These are phyloP conservation scores for Bombus pascuorum DNA, from an alignment of 1,140 invertebrate species.

Conservation along the genomic window DNA sequence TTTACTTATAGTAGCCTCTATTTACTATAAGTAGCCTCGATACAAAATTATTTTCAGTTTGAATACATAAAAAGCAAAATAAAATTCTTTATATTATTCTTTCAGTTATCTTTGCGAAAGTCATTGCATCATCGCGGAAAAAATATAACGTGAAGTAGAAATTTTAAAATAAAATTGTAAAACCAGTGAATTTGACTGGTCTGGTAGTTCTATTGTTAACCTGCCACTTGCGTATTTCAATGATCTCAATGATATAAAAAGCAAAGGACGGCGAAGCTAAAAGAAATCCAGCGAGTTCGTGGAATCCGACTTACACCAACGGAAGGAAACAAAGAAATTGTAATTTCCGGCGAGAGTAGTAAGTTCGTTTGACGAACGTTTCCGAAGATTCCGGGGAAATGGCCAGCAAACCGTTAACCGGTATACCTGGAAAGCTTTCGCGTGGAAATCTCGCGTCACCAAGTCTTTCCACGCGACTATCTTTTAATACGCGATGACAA, in stretches of 20 bases:
- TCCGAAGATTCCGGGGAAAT: background rate
- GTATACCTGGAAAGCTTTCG: background rate
- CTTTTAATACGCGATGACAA: background rate
- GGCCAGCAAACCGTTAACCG: background rate
- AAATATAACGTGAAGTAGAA: too few species aligned
- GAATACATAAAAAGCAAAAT: too few species aligned
- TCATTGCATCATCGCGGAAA: too few species aligned
- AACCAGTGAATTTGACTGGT: too few species aligned
- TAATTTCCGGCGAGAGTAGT: background rate
- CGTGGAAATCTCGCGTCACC: background rate
- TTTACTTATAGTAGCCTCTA: too few species aligned
- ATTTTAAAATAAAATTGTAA: too few species aligned
- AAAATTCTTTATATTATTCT: too few species aligned
- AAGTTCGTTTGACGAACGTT: background rate
- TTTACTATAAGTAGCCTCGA: too few species aligned
- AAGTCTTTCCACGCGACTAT: background rate
- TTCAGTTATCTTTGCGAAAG: too few species aligned
- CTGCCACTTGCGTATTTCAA: background rate
- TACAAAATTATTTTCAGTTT: too few species aligned
- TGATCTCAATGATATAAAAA: background rate
- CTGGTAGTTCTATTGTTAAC: too few species aligned
- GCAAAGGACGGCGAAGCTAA: background rate
- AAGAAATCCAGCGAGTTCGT: background rate
- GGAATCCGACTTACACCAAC: background rate
- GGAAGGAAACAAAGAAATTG: background rate